Conservation (phyloP, 2,113 vertebrate genomes). For the Opisthocomus hoazin region DNA sequence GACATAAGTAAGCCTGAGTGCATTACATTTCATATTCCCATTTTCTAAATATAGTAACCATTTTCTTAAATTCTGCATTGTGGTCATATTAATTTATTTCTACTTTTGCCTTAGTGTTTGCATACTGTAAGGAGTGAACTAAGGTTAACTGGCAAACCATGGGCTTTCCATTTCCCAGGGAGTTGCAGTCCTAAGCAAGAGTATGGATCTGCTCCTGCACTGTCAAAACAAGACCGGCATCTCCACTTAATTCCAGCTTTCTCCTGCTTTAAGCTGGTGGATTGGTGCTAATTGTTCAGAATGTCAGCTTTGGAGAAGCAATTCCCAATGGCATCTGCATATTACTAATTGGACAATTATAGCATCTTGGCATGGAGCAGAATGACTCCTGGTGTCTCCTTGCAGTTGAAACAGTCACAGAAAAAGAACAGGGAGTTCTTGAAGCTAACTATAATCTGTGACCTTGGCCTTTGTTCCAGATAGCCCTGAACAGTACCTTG, state of each 20-base stretch:
- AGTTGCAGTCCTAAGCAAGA: background rate
- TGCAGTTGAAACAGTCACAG: background rate
- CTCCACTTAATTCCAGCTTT: background rate
- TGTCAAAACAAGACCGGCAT: background rate
- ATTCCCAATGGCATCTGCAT: background rate
- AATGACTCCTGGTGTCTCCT: background rate
- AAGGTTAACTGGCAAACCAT: background rate
- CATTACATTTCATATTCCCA: background rate
- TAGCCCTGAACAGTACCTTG: background rate
- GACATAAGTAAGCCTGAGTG: background rate
- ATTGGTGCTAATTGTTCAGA: background rate
- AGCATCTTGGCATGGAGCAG: background rate
- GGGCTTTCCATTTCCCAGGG: background rate
- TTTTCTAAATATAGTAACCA: background rate
- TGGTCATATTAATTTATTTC: background rate
- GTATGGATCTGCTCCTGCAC: background rate
- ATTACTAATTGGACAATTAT: background rate
- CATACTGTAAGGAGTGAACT: background rate
- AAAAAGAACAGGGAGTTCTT: background rate
- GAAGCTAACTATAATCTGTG: background rate
- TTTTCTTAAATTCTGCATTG: background rate
- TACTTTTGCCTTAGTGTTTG: background rate
- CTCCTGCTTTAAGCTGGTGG: background rate
- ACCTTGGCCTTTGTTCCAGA: background rate
- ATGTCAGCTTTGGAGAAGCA: background rate